Evolutionary conservation across 2,797 vertebrate genomes (phyloP), one percentile per base, ranked within the genome.

Genomic region (Danio aesculapii): DNA sequence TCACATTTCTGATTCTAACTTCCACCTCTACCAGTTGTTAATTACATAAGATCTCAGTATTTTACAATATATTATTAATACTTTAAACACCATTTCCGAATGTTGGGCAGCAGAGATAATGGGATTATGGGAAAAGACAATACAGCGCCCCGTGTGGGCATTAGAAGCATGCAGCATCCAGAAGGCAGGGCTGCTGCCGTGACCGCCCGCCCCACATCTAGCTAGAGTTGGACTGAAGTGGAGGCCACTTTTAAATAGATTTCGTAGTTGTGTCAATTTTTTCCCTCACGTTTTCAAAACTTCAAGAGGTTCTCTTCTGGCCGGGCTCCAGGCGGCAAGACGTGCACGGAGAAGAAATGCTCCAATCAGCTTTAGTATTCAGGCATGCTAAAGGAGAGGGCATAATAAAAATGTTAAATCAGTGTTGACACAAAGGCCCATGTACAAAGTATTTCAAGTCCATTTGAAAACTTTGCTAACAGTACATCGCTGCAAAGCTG

Each of bases 91-190:
- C 94, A 94, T 93, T 93, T 91, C 89, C 82, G 84, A 87, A 88
- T 52, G 80, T 86, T 93, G 95, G 94, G 96, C 94, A 93, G 86
- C 92, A 91, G 81, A 93, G 92, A 96, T 57, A 47, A 79, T 91
- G 91, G 92, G 93, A 92, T 94, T 92, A 92, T 95, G 94, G 93
- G 92, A 92, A 89, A 84, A 94, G 92, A 94, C 90, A 90, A 94
- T 95, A 93, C 91, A 89, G 95, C 91, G 93, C 94, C 93, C 89
- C 94, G 91, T 93, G 93, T 91, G 92, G 93, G 94, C 94, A 90
- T 93, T 92, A 94, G 94, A 97, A 98, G 94, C 97, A 98, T 99
- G 97, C 98, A 98, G 96, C 95, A 93, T 95, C 95, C 94, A 94
- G 95, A 95, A 95, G 95, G 95, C 95, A 87, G 95, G 94, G 95